phyloP scores from a whole-genome alignment of 2,797 vertebrate species.

The Neostethus bicornis region DNA sequence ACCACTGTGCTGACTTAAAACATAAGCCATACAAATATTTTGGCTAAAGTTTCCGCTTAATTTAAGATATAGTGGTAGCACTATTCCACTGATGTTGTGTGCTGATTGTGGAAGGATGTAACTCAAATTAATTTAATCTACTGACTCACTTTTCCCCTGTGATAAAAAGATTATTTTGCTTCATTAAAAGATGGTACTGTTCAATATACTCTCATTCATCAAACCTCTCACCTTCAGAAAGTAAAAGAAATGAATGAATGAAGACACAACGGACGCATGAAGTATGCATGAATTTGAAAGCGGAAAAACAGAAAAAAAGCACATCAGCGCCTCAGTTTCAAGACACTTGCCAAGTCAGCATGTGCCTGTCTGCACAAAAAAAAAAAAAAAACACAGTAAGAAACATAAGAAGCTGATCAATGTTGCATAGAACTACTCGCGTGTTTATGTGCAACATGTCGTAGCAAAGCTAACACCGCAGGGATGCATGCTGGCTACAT shows the following conservation, averaged over 20 bases:
- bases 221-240: too few relatives aligned
- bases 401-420: constrained; percentile 27
- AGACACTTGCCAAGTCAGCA: constrained; percentile 49
- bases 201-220: too few relatives aligned
- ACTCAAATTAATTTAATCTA: too few relatives aligned
- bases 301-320: constrained; percentile 59
- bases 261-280: neutral
- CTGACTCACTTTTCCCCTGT: too few relatives aligned
- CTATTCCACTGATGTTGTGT: too few relatives aligned
- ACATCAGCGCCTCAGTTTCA: constrained; percentile 55
- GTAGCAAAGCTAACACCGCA: constrained; percentile 44
- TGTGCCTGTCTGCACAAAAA: constrained; percentile 44
- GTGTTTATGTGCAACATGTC: constrained; percentile 13
- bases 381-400: constrained; percentile 32
- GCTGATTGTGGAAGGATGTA: too few relatives aligned
- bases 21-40: too few relatives aligned
- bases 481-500: constrained; percentile 39
- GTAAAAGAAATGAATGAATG: constrained; percentile 10
- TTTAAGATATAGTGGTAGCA: too few relatives aligned
- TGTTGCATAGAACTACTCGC: constrained; percentile 19
- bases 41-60: too few relatives aligned
- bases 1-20: too few relatives aligned
- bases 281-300: constrained; percentile 48
- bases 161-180: too few relatives aligned
- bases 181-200: too few relatives aligned